These are phyloP conservation scores for Scotopteryx bipunctaria DNA, from an alignment of 2,888 invertebrate genomes.

Conservation along the genomic window DNA sequence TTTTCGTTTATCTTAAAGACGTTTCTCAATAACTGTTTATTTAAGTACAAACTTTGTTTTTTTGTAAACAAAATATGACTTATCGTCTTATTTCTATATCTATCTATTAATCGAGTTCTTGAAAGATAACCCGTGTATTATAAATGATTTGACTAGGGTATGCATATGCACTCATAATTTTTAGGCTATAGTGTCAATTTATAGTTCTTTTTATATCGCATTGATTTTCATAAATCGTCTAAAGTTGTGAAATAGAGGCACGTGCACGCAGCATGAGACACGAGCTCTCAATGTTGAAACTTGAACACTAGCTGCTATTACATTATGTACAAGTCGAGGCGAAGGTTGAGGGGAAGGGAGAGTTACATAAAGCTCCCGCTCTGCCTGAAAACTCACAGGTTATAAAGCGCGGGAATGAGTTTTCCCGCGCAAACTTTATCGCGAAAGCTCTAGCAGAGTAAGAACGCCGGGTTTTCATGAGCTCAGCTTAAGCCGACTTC, in stretches of 20 bases:
- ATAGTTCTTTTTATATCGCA: neutral
- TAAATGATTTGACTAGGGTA: too few relatives aligned
- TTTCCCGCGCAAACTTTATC: conserved; percentile 78
- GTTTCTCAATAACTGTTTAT: neutral
- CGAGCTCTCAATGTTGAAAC: conserved; percentile 59
- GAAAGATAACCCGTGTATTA: too few relatives aligned
- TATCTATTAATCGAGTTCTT: too few relatives aligned
- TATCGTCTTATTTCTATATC: neutral
- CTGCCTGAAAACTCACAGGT: conserved; percentile 64
- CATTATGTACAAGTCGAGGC: conserved; percentile 59
- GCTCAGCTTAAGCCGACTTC: conserved; percentile 47
- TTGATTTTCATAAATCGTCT: conserved; percentile 6
- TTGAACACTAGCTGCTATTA: conserved; percentile 52
- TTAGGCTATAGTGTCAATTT: too few relatives aligned
- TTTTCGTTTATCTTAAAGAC: neutral
- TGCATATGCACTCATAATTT: too few relatives aligned
- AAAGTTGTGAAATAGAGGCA: conserved; percentile 22
- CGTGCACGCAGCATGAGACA: conserved; percentile 51
- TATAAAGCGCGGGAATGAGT: conserved; percentile 79
- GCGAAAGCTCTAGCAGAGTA: conserved; percentile 52
- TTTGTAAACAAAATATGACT: conserved; percentile 2
- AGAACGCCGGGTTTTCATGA: conserved; percentile 57
- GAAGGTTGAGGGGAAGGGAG: conserved; percentile 44
- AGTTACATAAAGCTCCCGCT: conserved; percentile 57
- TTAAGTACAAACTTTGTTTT: neutral